These are phyloP conservation scores for Pithys albifrons DNA, from an alignment of 2,113 vertebrate species.

Conservation along the genomic window DNA sequence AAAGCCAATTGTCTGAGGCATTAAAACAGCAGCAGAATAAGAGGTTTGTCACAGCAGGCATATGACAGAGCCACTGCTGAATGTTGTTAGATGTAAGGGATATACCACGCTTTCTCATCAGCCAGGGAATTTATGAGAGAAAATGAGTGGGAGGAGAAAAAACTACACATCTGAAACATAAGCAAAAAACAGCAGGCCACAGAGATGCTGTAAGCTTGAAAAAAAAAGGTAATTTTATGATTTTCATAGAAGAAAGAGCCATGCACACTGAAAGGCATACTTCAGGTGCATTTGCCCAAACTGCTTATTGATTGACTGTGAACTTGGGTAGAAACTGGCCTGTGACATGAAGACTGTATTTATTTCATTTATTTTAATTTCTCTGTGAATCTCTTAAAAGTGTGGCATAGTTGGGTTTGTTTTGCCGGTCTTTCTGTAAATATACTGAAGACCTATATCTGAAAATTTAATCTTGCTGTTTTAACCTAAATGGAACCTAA, in stretches of 20 bases:
- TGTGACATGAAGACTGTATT: fast-evolving
- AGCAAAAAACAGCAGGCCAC: background rate
- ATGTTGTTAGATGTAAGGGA: background rate
- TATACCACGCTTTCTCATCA: background rate
- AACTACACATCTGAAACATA: background rate
- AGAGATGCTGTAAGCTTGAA: background rate
- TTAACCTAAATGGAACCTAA: background rate
- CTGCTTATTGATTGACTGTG: background rate
- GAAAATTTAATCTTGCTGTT: conserved; percentile 1
- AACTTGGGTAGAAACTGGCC: background rate
- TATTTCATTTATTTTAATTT: background rate
- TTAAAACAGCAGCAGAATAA: background rate
- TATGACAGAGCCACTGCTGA: background rate
- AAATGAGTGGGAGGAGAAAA: background rate
- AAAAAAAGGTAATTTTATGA: background rate
- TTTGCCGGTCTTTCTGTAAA: background rate
- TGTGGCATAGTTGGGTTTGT: background rate
- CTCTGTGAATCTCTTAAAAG: background rate
- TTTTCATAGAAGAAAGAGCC: background rate
- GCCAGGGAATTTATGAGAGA: background rate
- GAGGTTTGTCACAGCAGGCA: background rate
- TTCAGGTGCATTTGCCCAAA: background rate
- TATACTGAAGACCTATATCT: background rate
- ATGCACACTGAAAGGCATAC: background rate
- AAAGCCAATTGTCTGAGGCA: background rate